Conservation (phyloP, 2,888 invertebrate genomes). For the Spilosoma lubricipeda region DNA sequence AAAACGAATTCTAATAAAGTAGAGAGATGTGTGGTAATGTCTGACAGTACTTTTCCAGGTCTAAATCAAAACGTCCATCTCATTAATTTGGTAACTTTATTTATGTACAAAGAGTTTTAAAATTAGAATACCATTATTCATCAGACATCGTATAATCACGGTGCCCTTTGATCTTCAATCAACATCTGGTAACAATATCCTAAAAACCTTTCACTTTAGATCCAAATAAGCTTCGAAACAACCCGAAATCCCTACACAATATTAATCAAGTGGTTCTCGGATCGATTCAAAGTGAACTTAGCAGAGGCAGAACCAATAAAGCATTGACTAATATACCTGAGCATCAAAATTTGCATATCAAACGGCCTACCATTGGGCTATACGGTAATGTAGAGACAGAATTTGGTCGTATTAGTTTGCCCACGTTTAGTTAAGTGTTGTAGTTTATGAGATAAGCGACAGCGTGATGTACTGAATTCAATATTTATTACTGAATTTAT, state of each 20-base stretch:
- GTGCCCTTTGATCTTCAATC: constrained; percentile 9
- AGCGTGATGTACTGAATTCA: constrained; percentile 25
- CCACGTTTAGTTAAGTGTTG: constrained; percentile 53
- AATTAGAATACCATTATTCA: not conserved
- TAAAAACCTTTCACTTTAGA: constrained; percentile 15
- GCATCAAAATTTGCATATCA: constrained; percentile 80
- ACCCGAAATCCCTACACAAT: constrained; percentile 37
- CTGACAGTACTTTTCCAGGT: not conserved
- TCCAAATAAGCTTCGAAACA: constrained; percentile 23
- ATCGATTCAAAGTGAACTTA: constrained; percentile 43
- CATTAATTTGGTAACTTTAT: not conserved
- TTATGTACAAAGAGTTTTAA: not conserved
- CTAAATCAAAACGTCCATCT: not conserved
- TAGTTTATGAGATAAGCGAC: constrained; percentile 27
- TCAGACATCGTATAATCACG: not conserved
- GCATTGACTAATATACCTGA: constrained; percentile 75
- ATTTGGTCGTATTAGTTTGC: constrained; percentile 71
- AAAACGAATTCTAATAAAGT: not conserved
- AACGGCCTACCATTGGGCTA: constrained; percentile 63
- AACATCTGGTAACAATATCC: constrained; percentile 3
- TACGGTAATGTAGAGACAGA: constrained; percentile 68
- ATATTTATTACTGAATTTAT: not conserved
- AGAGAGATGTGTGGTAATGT: not conserved
- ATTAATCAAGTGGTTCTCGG: constrained; percentile 44
- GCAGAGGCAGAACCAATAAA: constrained; percentile 72